phyloP scores from a whole-genome alignment of 2,113 vertebrate genomes.

The Ginglymostoma cirratum region DNA sequence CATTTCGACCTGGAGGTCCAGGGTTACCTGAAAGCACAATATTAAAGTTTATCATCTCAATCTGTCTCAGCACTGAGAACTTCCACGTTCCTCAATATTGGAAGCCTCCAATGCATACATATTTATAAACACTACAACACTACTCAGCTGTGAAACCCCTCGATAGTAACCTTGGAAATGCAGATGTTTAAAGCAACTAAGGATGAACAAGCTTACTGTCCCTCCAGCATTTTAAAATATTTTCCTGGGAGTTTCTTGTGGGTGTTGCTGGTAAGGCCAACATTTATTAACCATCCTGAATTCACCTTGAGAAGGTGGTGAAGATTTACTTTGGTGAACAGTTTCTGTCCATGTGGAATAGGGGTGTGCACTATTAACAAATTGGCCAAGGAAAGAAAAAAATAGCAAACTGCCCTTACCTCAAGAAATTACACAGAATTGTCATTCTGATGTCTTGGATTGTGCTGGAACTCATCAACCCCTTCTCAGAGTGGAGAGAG shows the following conservation, averaged over 20 bases:
- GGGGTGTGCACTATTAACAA: no score
- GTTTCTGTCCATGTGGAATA: not conserved
- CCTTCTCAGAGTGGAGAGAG: no score
- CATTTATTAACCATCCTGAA: not conserved
- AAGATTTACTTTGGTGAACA: not conserved
- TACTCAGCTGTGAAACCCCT: not conserved
- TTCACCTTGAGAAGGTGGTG: not conserved
- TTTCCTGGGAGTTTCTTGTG: not conserved
- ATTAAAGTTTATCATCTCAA: not conserved
- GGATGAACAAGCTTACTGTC: not conserved
- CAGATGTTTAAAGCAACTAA: not conserved
- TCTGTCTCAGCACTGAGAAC: not conserved
- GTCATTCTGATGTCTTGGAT: no score
- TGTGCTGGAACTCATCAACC: no score
- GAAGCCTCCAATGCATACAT: not conserved
- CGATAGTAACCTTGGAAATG: not conserved
- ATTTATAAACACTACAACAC: not conserved
- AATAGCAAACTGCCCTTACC: no score
- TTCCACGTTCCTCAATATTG: not conserved
- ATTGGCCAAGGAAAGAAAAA: no score
- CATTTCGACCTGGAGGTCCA: conserved; percentile 50
- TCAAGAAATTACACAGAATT: no score
- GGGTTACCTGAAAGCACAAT: conserved; percentile 43
- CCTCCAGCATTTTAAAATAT: not conserved
- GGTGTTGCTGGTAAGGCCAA: not conserved